Conservation (phyloP, 2,797 vertebrate genomes). For the Microcaecilia unicolor region DNA sequence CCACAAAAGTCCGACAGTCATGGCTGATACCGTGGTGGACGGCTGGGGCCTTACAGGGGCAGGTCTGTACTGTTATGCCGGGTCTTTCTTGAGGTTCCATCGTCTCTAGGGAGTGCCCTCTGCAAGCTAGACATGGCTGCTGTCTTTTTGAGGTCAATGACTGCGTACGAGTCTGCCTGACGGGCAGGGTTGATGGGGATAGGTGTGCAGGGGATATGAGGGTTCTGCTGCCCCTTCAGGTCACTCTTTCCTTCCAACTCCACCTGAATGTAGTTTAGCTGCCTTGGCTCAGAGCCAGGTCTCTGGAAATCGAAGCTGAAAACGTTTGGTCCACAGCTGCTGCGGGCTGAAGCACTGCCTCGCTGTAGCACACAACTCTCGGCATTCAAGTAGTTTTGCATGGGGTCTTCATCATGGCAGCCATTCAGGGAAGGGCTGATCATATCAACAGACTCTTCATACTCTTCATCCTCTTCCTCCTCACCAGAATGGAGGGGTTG, state of each 20-base stretch:
- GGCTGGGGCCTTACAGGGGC: conserved; percentile 76
- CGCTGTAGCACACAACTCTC: conserved; percentile 50
- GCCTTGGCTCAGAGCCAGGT: conserved; percentile 59
- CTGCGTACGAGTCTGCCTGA: conserved; percentile 85
- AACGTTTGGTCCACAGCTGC: conserved; percentile 46
- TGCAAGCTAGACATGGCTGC: conserved; percentile 97
- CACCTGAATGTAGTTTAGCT: conserved; percentile 98
- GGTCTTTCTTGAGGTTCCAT: conserved; percentile 93
- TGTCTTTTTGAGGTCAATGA: conserved; percentile 96
- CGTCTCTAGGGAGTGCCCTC: conserved; percentile 89
- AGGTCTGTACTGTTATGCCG: conserved; percentile 98
- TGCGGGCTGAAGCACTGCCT: conserved; percentile 36
- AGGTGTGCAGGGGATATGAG: conserved; percentile 40
- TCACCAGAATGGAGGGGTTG: conserved; percentile 63
- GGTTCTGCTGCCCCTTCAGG: conserved; percentile 40
- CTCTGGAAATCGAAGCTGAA: conserved; percentile 91
- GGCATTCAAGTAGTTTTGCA: conserved; percentile 82
- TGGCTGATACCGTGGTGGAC: too few relatives aligned
- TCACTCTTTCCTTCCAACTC: conserved; percentile 76
- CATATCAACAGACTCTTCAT: conserved; percentile 63
- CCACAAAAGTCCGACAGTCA: too few relatives aligned
- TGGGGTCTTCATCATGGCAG: conserved; percentile 71
- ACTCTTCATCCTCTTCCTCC: conserved; percentile 49
- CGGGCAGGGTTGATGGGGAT: conserved; percentile 51
- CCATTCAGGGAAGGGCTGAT: conserved; percentile 72